These are phyloP conservation scores for Archocentrus centrarchus DNA, from an alignment of 2,113 vertebrate species.

Conservation along the genomic window DNA sequence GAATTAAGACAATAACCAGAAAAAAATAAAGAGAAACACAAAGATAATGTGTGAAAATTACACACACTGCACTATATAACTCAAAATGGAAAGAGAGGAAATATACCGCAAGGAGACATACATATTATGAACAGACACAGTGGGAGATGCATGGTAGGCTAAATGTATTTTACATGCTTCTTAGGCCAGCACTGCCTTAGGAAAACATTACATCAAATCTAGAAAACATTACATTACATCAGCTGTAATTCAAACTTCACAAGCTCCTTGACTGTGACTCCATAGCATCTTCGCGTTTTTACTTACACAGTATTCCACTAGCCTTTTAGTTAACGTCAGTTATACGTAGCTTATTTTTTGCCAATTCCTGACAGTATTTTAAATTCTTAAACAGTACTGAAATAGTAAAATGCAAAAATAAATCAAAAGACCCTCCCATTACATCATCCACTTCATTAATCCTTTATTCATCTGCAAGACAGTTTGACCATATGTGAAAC, in stretches of 20 bases:
- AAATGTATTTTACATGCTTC: slow-evolving; percentile 56
- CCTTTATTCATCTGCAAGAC: slow-evolving; percentile 46
- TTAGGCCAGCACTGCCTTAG: slow-evolving; percentile 26
- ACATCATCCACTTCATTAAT: slow-evolving; percentile 53
- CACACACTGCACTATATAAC: slow-evolving; percentile 22
- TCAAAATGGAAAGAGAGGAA: slow-evolving; percentile 65
- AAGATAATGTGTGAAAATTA: slow-evolving; percentile 76
- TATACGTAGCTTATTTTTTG: not conserved
- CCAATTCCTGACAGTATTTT: not conserved
- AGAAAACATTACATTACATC: not conserved
- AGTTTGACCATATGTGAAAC: slow-evolving; percentile 25
- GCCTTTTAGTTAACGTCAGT: not conserved
- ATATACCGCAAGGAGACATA: slow-evolving; percentile 56
- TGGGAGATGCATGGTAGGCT: slow-evolving; percentile 54
- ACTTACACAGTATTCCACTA: not conserved
- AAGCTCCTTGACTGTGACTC: not conserved
- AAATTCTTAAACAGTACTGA: not conserved
- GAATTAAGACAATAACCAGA: slow-evolving; percentile 37
- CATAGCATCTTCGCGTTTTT: not conserved
- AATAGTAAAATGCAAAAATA: not conserved
- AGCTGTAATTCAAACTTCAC: slow-evolving; percentile 7
- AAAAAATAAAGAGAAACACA: slow-evolving; percentile 62
- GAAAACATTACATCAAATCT: slow-evolving; percentile 20
- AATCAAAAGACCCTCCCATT: slow-evolving; percentile 2
- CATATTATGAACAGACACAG: slow-evolving; percentile 54